These are phyloP conservation scores for Ectobius pallidus DNA, from an alignment of 2,888 invertebrate genomes.

Conservation along the genomic window DNA sequence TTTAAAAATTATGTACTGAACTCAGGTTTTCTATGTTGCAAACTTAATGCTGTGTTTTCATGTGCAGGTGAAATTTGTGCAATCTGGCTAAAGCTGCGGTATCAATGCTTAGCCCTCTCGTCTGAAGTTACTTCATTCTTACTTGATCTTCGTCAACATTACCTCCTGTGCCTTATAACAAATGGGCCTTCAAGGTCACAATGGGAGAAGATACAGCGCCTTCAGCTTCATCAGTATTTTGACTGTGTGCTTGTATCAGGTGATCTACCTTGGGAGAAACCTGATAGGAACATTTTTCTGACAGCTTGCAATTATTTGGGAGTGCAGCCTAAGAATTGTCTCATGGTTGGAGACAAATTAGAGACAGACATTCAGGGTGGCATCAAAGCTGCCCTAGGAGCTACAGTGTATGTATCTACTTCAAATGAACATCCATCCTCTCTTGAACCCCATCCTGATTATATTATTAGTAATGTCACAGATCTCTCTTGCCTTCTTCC, in stretches of 20 bases:
- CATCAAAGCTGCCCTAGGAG: constrained; percentile 74
- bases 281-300: constrained; percentile 79
- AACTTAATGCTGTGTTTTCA: too few species aligned
- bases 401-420: constrained; percentile 81
- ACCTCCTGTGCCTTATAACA: constrained; percentile 80
- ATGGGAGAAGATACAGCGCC: constrained; percentile 83
- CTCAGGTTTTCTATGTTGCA: too few species aligned
- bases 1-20: too few species aligned
- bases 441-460: constrained; percentile 65
- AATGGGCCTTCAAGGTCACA: constrained; percentile 87
- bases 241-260: constrained; percentile 82
- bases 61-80: constrained; percentile 69
- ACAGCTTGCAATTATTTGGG: constrained; percentile 78
- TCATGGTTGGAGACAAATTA: constrained; percentile 88
- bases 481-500: constrained; percentile 65
- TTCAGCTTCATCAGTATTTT: constrained; percentile 74
- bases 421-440: constrained; percentile 50
- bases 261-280: constrained; percentile 87
- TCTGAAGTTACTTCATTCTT: constrained; percentile 73
- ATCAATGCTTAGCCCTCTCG: constrained; percentile 73
- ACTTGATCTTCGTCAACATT: constrained; percentile 71
- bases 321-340: constrained; percentile 75
- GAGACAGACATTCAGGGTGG: constrained; percentile 89
- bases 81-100: constrained; percentile 80
- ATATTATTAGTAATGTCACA: constrained; percentile 68